Evolutionary conservation across 2,113 vertebrate species (phyloP), one percentile per base, ranked within the genome.

Genomic region (Brienomyrus brachyistius): DNA sequence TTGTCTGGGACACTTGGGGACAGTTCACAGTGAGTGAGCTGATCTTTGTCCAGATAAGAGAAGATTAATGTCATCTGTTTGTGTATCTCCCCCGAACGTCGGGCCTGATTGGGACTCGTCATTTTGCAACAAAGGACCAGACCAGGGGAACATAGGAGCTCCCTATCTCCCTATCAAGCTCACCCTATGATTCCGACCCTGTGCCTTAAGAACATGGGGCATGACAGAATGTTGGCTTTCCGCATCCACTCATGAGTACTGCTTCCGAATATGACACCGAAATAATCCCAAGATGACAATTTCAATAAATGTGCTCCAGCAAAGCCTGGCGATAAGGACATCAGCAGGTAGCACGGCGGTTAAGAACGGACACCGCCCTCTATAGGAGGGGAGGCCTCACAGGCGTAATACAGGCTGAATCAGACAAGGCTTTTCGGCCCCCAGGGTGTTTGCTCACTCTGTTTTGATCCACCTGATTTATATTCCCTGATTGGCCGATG

Each of bases 381-480:
- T 31, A 70, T 31, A 70, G 62, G 62, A 70, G 3, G 62, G 62
- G 62, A 70, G 62, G 62, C 62, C 62, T 70, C 62, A 70, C 62
- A 31, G 62, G 27, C 62, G 5, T 70, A 27, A n/a, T 27, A 40
- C 31, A 40, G 31, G 27, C 31, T 77, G 74, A 80, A 43, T 8
- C 5, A 40, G 35, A 80, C 35, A 43, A 7, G 31, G 31, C 15
- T 80, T 19, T 19, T 43, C 5, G 13, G 15, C 74, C 31, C 74
- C 74, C 43, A 80, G 31, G 35, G 15, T 6, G 13, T 43, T 80
- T 80, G 21, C 19, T 89, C 4, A 45, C 88, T 43, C 74, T 88
- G 11, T 87, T 83, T 90, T 89, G 70, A 89, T 91, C 27, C 48
- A 86, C n/a, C 50, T 21, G 5, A 51, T 85, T 45, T 48, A n/a